phyloP scores from a whole-genome alignment of 1,140 invertebrate genomes.

The Aphaenogaster rudis region DNA sequence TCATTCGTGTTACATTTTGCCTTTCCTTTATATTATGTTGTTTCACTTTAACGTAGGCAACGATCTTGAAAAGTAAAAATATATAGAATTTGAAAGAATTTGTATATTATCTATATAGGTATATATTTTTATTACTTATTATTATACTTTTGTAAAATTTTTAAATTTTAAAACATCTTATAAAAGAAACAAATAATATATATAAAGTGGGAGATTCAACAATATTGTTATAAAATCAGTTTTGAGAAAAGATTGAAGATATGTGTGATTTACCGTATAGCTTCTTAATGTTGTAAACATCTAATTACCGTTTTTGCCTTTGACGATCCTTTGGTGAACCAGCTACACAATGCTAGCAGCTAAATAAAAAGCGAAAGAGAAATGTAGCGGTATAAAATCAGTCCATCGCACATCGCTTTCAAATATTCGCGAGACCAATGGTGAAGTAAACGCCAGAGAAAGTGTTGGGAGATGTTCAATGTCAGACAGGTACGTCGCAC shows the following conservation, averaged over 20 bases:
- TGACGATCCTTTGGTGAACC: neutral
- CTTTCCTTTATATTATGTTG: too few relatives aligned
- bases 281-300: neutral
- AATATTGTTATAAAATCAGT: neutral
- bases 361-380: neutral
- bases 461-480: neutral
- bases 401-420: neutral
- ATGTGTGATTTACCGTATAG: neutral
- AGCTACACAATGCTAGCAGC: neutral
- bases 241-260: neutral
- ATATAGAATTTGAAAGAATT: neutral
- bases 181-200: neutral
- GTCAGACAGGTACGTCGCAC: neutral
- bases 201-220: neutral
- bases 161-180: neutral
- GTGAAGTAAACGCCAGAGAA: neutral
- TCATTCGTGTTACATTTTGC: neutral
- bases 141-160: neutral
- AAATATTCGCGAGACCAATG: neutral
- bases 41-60: neutral
- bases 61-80: neutral
- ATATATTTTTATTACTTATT: neutral
- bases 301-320: neutral
- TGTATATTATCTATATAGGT: neutral
- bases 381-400: neutral